Conservation (phyloP, 2,888 invertebrate genomes). For the Netelia virgata region DNA sequence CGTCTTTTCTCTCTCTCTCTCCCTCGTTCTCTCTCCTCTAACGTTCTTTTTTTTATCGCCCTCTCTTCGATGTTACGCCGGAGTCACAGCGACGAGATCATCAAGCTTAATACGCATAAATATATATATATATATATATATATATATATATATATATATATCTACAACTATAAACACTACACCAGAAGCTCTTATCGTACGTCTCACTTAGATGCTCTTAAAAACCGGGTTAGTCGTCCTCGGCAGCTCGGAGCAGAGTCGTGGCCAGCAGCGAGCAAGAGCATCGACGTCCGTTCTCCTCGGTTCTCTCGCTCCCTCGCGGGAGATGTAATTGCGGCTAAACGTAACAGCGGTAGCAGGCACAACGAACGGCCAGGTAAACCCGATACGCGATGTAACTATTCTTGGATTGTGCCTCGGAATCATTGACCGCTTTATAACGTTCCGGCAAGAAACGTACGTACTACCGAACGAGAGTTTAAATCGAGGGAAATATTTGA, state of each 20-base stretch:
- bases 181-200: conserved; percentile 61
- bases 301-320: conserved; percentile 11
- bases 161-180: conserved; percentile 20
- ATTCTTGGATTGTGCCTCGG: conserved; percentile 56
- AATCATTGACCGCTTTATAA: conserved; percentile 64
- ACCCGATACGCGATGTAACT: conserved; percentile 56
- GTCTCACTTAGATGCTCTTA: conserved; percentile 65
- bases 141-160: conserved; percentile 3
- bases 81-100: conserved; percentile 7
- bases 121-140: conserved; percentile 31
- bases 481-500: conserved; percentile 1
- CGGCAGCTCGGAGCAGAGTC: conserved; percentile 60
- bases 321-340: conserved; percentile 59
- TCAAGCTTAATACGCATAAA: neutral
- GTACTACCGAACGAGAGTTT: conserved; percentile 2
- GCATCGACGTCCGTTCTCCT: conserved; percentile 13
- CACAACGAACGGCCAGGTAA: conserved; percentile 33
- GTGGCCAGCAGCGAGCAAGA: conserved; percentile 39
- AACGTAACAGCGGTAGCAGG: conserved; percentile 59
- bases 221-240: conserved; percentile 68
- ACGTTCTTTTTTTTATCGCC: conserved; percentile 38
- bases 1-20: conserved; percentile 22
- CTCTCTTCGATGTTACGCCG: conserved; percentile 11
- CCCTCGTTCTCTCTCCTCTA: conserved; percentile 34
- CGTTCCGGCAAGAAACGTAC: conserved; percentile 15